A percentile compares a stretch with the other conserved stretches of the same genome.
Conservation (phyloP, 2,113 vertebrate species). For the Spheniscus mendiculus region DNA sequence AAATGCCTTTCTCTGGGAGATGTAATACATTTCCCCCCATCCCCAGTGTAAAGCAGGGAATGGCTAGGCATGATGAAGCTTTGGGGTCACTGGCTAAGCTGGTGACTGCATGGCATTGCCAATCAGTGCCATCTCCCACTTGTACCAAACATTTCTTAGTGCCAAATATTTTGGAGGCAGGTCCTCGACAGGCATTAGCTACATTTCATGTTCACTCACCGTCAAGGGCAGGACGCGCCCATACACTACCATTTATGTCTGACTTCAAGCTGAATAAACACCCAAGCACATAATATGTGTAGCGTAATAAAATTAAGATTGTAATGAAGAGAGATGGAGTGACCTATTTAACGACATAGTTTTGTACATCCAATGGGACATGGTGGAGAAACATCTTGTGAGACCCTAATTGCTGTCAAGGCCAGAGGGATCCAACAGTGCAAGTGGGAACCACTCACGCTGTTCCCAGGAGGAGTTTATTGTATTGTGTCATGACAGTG, state of each 20-base stretch:
- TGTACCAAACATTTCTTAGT: not conserved
- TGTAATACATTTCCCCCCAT: not conserved
- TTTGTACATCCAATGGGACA: not conserved
- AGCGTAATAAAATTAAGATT: not conserved
- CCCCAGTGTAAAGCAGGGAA: not conserved
- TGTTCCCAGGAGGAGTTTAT: slow-evolving; percentile 78
- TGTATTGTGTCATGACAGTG: slow-evolving; percentile 69
- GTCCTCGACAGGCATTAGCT: not conserved
- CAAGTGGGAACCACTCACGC: not conserved
- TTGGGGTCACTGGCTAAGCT: not conserved
- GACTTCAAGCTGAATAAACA: not conserved
- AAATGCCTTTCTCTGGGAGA: not conserved
- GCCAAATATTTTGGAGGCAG: not conserved
- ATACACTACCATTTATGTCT: not conserved
- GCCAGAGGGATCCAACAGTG: not conserved
- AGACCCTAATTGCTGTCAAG: not conserved
- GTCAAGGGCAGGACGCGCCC: not conserved
- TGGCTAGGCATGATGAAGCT: not conserved
- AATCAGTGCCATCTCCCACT: not conserved
- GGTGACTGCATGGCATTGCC: not conserved
- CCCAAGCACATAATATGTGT: not conserved
- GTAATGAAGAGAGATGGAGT: not conserved
- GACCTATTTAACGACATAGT: not conserved
- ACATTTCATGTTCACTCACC: not conserved
- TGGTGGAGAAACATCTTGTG: not conserved